phyloP scores from a whole-genome alignment of 1,140 invertebrate genomes.

The Heterodera schachtii region DNA sequence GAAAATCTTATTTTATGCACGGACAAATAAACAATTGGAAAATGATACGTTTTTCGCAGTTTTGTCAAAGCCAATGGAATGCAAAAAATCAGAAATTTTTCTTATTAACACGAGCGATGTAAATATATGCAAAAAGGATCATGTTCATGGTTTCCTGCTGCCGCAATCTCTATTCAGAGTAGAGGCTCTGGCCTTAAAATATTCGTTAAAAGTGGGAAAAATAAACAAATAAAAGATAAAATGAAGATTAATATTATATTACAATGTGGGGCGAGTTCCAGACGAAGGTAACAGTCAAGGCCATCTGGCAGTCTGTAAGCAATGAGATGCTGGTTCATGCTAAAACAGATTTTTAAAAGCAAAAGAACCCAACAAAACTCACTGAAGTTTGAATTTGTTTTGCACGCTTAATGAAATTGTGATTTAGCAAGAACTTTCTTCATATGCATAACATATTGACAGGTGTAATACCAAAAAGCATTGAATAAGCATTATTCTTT shows the following conservation, averaged over 20 bases:
- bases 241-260: not conserved
- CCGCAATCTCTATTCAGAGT: not conserved
- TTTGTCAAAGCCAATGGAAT: not conserved
- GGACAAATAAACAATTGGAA: too few species aligned
- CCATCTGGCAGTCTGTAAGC: conserved; percentile 30
- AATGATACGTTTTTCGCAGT: not conserved
- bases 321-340: conserved; percentile 18
- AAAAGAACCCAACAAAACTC: not conserved
- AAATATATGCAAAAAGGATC: not conserved
- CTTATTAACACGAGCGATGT: not conserved
- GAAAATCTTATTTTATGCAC: too few species aligned
- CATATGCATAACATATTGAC: too few species aligned
- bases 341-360: not conserved
- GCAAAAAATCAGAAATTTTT: not conserved
- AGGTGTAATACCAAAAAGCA: not conserved
- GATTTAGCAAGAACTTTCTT: too few species aligned
- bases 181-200: not conserved
- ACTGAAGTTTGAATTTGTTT: conserved; percentile 30
- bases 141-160: not conserved
- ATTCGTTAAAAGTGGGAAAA: too few species aligned
- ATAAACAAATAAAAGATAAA: too few species aligned
- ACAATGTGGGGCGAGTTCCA: conserved; percentile 27
- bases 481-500: not conserved
- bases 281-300: conserved; percentile 24
- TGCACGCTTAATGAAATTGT: not conserved